Evolutionary conservation across 2,113 vertebrate species (phyloP).

Genomic region (Toxotes chatareus): DNA sequence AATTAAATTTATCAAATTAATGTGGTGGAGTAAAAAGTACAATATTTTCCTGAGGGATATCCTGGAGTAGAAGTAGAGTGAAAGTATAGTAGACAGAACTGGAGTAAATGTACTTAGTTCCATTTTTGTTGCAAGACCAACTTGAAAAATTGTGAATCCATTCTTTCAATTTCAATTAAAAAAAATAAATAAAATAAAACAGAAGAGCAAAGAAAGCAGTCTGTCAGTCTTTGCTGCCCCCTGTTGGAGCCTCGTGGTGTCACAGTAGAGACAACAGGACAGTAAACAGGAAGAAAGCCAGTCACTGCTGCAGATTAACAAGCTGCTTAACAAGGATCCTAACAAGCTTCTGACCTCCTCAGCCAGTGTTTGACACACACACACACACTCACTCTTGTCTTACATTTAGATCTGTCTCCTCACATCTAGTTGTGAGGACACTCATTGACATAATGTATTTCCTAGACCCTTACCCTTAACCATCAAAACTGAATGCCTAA

Average conservation of each 20-base stretch:
- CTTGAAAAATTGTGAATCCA: background rate
- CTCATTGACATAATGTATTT: too few species aligned
- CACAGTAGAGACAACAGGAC: constrained; percentile 6
- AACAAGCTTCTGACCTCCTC: constrained; percentile 10
- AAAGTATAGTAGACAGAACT: background rate
- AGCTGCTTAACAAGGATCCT: constrained; percentile 29
- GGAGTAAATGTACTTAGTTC: background rate
- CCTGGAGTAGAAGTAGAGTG: background rate
- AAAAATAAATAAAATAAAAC: background rate
- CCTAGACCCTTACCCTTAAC: too few species aligned
- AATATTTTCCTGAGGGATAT: background rate
- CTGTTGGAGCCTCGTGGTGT: constrained; percentile 37
- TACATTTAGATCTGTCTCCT: too few species aligned
- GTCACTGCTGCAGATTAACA: constrained; percentile 32
- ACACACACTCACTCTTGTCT: background rate
- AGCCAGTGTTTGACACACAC: constrained; percentile 28
- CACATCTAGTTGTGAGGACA: too few species aligned
- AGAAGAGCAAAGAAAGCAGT: background rate
- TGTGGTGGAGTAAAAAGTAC: background rate
- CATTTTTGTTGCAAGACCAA: background rate
- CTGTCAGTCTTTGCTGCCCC: constrained; percentile 65
- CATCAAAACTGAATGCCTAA: too few species aligned
- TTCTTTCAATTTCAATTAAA: background rate
- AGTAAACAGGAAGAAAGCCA: constrained; percentile 29
- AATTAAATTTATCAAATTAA: background rate